Evolutionary conservation across 2,113 vertebrate species (phyloP).

Genomic region (Ondatra zibethicus): DNA sequence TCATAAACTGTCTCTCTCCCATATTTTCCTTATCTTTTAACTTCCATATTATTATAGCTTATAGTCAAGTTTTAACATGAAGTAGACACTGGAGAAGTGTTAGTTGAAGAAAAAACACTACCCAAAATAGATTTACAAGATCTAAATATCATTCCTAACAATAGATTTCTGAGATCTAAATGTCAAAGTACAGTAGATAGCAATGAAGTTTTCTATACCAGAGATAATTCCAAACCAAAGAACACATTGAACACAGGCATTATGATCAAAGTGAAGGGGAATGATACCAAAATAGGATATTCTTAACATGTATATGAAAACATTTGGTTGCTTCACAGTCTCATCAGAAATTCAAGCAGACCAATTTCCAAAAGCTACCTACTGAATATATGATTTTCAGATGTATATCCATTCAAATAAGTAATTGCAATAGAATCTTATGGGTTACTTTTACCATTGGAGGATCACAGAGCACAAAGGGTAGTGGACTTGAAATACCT

Average conservation of each 20-base stretch:
- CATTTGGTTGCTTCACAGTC: neutral
- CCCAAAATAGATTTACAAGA: too few species aligned
- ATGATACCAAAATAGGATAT: neutral
- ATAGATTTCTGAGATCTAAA: neutral
- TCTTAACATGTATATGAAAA: constrained; percentile 33
- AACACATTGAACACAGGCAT: neutral
- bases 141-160: neutral
- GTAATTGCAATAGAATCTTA: neutral
- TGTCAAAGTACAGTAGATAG: neutral
- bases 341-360: constrained; percentile 28
- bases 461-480: neutral
- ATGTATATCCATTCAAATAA: neutral
- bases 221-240: neutral
- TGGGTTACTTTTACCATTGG: neutral
- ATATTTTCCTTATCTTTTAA: neutral
- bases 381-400: constrained; percentile 16
- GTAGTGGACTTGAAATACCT: constrained; percentile 48
- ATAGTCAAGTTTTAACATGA: neutral
- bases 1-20: neutral
- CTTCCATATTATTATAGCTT: neutral
- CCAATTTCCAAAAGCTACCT: constrained; percentile 28
- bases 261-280: neutral
- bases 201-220: neutral
- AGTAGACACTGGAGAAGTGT: neutral
- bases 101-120: neutral